These are phyloP conservation scores for Stomorhina lunata DNA, from an alignment of 2,888 invertebrate species.

Conservation along the genomic window DNA sequence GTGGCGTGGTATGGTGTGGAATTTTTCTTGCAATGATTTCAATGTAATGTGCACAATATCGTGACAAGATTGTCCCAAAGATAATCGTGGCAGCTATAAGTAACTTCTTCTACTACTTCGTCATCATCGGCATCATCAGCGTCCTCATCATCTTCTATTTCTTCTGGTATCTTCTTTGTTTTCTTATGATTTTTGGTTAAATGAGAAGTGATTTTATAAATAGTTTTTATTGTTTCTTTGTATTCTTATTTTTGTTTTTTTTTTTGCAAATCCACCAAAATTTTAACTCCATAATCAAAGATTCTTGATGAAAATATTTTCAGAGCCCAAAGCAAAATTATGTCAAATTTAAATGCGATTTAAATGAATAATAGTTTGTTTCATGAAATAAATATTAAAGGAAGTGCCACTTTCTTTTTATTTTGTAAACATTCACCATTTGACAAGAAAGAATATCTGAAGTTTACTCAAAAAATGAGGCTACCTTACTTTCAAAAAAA, in stretches of 20 bases:
- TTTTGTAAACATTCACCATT: too few species aligned
- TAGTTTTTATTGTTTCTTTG: slow-evolving; percentile 5
- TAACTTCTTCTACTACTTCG: slow-evolving; percentile 45
- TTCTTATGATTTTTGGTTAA: slow-evolving; percentile 29
- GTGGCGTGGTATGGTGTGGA: slow-evolving; percentile 51
- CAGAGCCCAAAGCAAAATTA: slow-evolving; percentile 40
- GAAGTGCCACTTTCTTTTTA: too few species aligned
- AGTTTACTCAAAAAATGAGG: too few species aligned
- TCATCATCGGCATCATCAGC: too few species aligned
- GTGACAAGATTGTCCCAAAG: slow-evolving; percentile 79
- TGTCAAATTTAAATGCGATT: slow-evolving; percentile 52
- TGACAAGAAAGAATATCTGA: too few species aligned
- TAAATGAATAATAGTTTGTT: slow-evolving; percentile 39
- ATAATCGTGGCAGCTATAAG: slow-evolving; percentile 66
- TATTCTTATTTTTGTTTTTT: background rate
- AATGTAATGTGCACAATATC: slow-evolving; percentile 73
- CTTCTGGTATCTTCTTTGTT: slow-evolving; percentile 33
- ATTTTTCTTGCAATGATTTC: slow-evolving; percentile 61
- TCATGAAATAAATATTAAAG: too few species aligned
- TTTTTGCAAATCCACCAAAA: background rate
- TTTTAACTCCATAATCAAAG: background rate
- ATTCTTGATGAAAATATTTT: slow-evolving; percentile 2
- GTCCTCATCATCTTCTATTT: background rate
- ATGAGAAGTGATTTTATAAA: slow-evolving; percentile 50
- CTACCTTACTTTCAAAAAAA: too few species aligned